These are phyloP conservation scores for Gymnocheta viridis DNA, from an alignment of 2,888 invertebrate species.

Conservation along the genomic window DNA sequence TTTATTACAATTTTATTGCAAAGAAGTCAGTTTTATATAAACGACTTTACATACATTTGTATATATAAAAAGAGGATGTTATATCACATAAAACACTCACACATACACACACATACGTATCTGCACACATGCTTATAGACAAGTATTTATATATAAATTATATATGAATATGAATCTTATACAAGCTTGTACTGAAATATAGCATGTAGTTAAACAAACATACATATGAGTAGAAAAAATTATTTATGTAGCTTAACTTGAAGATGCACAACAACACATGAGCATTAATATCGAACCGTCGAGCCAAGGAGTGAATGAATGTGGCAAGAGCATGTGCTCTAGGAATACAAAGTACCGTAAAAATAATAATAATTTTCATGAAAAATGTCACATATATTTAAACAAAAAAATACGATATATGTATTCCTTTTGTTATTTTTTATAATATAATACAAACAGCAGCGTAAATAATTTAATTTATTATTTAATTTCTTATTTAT, in stretches of 20 bases:
- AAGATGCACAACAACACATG: conserved; percentile 60
- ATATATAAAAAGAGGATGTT: conserved; percentile 16
- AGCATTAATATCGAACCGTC: conserved; percentile 38
- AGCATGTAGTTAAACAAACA: not conserved
- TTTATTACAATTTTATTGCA: conserved; percentile 82
- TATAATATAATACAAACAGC: conserved; percentile 35
- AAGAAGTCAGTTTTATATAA: conserved; percentile 60
- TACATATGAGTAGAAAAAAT: not conserved
- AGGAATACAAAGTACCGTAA: conserved; percentile 58
- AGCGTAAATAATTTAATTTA: conserved; percentile 71
- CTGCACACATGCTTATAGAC: conserved; percentile 18
- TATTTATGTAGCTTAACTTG: conserved; percentile 62
- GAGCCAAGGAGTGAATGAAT: conserved; percentile 20
- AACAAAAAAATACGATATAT: not conserved
- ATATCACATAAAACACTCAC: conserved; percentile 11
- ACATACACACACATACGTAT: not conserved
- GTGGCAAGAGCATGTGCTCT: conserved; percentile 36
- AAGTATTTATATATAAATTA: conserved; percentile 57
- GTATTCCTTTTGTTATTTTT: conserved; percentile 9
- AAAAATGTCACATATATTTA: conserved; percentile 46
- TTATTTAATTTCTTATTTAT: conserved; percentile 67
- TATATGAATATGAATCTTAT: conserved; percentile 51
- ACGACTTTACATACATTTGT: not conserved
- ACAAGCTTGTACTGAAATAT: not conserved
- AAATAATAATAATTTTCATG: conserved; percentile 58